These are phyloP conservation scores for Eospalax fontanierii DNA, from an alignment of 2,797 vertebrate species.

Conservation along the genomic window DNA sequence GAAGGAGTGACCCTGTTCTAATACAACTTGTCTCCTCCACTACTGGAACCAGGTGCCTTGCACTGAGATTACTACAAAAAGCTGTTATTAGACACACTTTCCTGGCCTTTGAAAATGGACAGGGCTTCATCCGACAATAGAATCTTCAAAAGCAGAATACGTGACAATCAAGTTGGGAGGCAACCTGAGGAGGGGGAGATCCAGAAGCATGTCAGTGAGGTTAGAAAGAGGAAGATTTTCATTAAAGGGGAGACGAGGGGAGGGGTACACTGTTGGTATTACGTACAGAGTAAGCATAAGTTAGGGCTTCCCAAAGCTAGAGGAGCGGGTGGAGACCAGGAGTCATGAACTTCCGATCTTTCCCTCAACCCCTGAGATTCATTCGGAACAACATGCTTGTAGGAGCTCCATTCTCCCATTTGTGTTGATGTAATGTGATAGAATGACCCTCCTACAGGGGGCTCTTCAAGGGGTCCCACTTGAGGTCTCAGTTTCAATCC, in stretches of 20 bases:
- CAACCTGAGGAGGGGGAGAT: too few relatives aligned
- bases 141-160: not conserved
- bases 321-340: not conserved
- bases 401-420: not conserved
- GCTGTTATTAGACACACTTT: conserved; percentile 43
- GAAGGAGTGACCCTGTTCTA: conserved; percentile 58
- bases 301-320: not conserved
- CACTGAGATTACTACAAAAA: conserved; percentile 61
- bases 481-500: not conserved
- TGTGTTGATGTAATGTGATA: not conserved
- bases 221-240: not conserved
- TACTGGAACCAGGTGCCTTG: conserved; percentile 61
- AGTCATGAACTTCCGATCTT: not conserved
- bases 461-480: not conserved
- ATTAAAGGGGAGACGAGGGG: not conserved
- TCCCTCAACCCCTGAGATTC: not conserved
- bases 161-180: not conserved
- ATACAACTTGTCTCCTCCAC: conserved; percentile 53
- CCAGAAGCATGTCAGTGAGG: not conserved
- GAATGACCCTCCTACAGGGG: not conserved
- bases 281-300: not conserved
- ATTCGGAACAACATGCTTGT: not conserved
- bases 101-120: not conserved
- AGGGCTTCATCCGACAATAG: not conserved
- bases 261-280: not conserved